These are phyloP conservation scores for Petrocephalus sullivani DNA, from an alignment of 2,797 vertebrate species.

Conservation along the genomic window DNA sequence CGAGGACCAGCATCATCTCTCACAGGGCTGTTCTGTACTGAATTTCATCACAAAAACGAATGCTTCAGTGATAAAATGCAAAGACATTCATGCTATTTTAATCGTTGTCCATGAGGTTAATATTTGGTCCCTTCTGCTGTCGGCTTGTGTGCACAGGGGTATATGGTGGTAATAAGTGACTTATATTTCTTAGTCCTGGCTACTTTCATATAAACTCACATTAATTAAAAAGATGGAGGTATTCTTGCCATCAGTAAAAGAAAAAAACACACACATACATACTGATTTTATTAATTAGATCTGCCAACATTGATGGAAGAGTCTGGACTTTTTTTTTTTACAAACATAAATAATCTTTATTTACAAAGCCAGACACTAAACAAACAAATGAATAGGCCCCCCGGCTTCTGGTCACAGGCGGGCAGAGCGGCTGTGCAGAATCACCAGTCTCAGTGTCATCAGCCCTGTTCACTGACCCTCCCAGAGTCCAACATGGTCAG, in stretches of 20 bases:
- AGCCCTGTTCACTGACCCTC: not conserved
- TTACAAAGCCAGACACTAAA: not conserved
- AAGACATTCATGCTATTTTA: not conserved
- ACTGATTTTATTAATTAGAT: not conserved
- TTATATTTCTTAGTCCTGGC: not conserved
- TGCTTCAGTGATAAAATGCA: not conserved
- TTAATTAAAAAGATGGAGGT: not conserved
- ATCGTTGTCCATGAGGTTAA: not conserved
- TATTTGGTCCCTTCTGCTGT: not conserved
- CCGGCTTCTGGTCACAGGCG: not conserved
- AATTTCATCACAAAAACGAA: not conserved
- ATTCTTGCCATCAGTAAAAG: not conserved
- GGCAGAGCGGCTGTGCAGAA: not conserved
- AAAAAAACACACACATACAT: not conserved
- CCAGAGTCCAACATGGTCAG: not conserved
- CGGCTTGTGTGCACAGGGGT: not conserved
- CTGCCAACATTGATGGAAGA: not conserved
- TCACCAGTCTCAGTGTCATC: not conserved
- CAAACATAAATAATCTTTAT: slow-evolving; percentile 11
- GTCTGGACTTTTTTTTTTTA: slow-evolving; percentile 1
- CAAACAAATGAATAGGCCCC: not conserved
- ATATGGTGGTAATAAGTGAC: not conserved
- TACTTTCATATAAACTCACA: not conserved
- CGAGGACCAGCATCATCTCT: not conserved
- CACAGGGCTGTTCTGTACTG: not conserved